Percentiles rank a stretch among this genome's conserved stretches.
These are phyloP conservation scores for Heliconius ismenius DNA, from an alignment of 2,888 invertebrate species.

Conservation along the genomic window DNA sequence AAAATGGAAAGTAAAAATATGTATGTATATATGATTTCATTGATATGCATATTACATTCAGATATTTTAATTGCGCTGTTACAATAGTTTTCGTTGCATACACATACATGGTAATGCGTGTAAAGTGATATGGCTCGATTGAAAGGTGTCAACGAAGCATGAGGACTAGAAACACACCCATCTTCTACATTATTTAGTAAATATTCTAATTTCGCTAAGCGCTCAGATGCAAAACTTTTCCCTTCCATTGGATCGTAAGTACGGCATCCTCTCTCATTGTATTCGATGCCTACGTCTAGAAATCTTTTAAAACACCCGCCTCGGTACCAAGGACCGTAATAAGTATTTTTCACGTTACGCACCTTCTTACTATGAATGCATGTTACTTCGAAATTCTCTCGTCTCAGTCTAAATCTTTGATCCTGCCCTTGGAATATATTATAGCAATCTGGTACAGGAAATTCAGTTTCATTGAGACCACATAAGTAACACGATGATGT, in stretches of 20 bases:
- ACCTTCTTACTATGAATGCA: constrained; percentile 32
- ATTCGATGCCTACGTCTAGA: constrained; percentile 50
- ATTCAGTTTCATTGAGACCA: constrained; percentile 40
- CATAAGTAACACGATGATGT: constrained; percentile 42
- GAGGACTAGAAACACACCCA: constrained; percentile 58
- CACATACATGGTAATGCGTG: constrained; percentile 61
- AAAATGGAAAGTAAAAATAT: neutral
- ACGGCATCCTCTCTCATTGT: constrained; percentile 50
- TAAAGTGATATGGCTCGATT: constrained; percentile 57
- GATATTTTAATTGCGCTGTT: constrained; percentile 45
- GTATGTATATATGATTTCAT: neutral
- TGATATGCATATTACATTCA: neutral
- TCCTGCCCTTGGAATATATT: constrained; percentile 38
- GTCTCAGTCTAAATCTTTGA: constrained; percentile 4
- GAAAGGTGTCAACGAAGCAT: constrained; percentile 60
- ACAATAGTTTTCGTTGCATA: constrained; percentile 56
- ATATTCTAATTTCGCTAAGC: constrained; percentile 45
- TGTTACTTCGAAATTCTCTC: constrained; percentile 35
- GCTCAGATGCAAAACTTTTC: constrained; percentile 42
- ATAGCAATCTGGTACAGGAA: constrained; percentile 41
- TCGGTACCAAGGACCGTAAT: constrained; percentile 42
- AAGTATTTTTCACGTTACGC: constrained; percentile 17
- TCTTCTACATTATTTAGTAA: constrained; percentile 43
- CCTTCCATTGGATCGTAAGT: constrained; percentile 40
- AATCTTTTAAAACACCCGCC: constrained; percentile 52